Base-by-base conservation (phyloP, 2,113 vertebrate genomes). In the Peromyscus californicus region DNA sequence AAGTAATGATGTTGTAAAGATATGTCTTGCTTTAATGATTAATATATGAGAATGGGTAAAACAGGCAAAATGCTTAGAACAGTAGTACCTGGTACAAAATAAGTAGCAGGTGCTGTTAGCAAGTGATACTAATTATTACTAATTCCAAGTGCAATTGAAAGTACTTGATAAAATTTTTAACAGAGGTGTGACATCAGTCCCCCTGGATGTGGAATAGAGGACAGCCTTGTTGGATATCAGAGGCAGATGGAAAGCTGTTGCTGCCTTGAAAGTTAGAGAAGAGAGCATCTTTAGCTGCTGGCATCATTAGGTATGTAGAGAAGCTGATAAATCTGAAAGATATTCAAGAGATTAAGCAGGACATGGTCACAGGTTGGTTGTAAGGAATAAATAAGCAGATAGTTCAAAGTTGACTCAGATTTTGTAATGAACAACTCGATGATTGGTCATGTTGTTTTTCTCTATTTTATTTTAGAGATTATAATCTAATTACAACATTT, bases 1-100 rank as follows among this genome's bases (percentile, higher is more conserved):
- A 0, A 11, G 3, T 5, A 65, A 0, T 10, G 4, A 5, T 36
- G 51, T 3, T 67, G 36, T 1, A 86, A 91, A 8, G 17, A 67
- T 51, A 87, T 15, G 3, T 85, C 80, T 94, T 69, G 45, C 75
- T 88, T 75, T 72, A 87, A 45, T 24, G 12, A 26, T 7, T 67
- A 42, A 39, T 63, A 29, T 19, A 61, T 12, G 42, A 80, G 65
- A 80, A 92, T 16, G 3, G 1, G 3, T 7, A 39, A n/a, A 80
- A 65, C 19, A 65, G 0, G 5, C 33, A 54, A 75, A 87, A 92
- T 31, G 72, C 11, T 75, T 88, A 3, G 36, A 85, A 67, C 10
- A 51, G 51, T 3, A n/a, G 3, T 26, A 39, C 17, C 7, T 26
- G 5, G 33, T 72, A 65, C 31, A 74, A 91, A 36, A 26, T 2